Percentiles rank a stretch among this genome's conserved stretches.
phyloP scores from a whole-genome alignment of 2,888 invertebrate species.

The Automeris io region DNA sequence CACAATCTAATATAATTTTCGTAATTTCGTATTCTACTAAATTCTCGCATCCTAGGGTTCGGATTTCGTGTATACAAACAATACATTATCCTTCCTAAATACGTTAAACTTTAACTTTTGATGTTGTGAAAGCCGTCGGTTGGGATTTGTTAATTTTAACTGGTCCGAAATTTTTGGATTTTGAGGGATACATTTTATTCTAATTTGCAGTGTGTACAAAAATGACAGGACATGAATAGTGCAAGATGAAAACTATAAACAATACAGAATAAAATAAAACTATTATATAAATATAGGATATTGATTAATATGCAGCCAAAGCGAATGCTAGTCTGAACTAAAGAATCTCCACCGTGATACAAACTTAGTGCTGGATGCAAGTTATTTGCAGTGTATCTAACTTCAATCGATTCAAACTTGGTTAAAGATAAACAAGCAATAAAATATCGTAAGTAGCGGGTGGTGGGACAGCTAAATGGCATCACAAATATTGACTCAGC shows the following conservation, averaged over 20 bases:
- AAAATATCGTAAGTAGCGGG: slow-evolving; percentile 40
- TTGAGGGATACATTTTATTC: background rate
- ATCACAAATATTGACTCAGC: slow-evolving; percentile 67
- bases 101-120: background rate
- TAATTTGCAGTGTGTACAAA: too few relatives aligned
- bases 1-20: slow-evolving; percentile 43
- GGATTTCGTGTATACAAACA: background rate
- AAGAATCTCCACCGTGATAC: background rate
- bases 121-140: background rate
- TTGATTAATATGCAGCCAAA: background rate
- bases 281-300: too few relatives aligned
- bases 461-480: slow-evolving; percentile 53
- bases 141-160: background rate
- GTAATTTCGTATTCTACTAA: slow-evolving; percentile 29
- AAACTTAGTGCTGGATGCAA: background rate
- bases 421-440: slow-evolving; percentile 34
- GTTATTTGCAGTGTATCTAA: slow-evolving; percentile 1
- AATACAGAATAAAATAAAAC: too few relatives aligned
- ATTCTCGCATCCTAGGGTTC: slow-evolving; percentile 12
- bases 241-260: too few relatives aligned
- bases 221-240: too few relatives aligned
- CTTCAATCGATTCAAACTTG: slow-evolving; percentile 7
- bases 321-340: background rate
- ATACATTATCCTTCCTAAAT: background rate
- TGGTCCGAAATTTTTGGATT: background rate